phyloP scores from a whole-genome alignment of 2,797 vertebrate species.

The Oreochromis mossambicus region DNA sequence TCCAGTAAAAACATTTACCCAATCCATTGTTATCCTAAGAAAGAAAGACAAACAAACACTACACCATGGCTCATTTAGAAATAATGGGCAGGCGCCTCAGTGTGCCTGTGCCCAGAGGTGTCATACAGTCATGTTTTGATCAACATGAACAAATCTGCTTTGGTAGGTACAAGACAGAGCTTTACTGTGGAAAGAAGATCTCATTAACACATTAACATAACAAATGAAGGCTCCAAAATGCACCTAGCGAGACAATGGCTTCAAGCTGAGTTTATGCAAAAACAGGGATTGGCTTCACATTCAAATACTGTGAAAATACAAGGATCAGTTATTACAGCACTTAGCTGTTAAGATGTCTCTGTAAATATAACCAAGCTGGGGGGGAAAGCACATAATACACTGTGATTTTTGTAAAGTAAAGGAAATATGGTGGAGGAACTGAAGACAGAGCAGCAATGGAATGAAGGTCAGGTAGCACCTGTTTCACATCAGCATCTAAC shows the following conservation, averaged over 20 bases:
- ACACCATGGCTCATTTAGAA: constrained; percentile 51
- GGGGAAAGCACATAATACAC: neutral
- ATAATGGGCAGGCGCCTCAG: constrained; percentile 28
- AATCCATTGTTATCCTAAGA: constrained; percentile 54
- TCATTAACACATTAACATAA: constrained; percentile 39
- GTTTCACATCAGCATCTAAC: constrained; percentile 63
- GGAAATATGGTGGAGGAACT: constrained; percentile 2
- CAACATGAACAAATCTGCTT: constrained; percentile 7
- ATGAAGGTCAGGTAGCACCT: constrained; percentile 66
- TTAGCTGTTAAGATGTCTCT: constrained; percentile 13
- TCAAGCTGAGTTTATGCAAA: constrained; percentile 33
- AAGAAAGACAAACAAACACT: constrained; percentile 56
- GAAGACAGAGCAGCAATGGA: constrained; percentile 22
- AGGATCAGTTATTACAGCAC: constrained; percentile 20
- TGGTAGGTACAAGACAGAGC: neutral
- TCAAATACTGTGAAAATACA: constrained; percentile 26
- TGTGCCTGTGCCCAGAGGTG: constrained; percentile 5
- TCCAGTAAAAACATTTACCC: constrained; percentile 60
- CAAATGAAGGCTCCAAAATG: constrained; percentile 29
- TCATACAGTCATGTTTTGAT: constrained; percentile 21
- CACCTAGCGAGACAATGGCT: constrained; percentile 31
- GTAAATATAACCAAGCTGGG: neutral
- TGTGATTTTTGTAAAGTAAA: constrained; percentile 6
- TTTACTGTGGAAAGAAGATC: constrained; percentile 26
- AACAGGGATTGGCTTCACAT: constrained; percentile 34